phyloP scores from a whole-genome alignment of 2,797 vertebrate genomes.

The Halcyon smyrnensis region DNA sequence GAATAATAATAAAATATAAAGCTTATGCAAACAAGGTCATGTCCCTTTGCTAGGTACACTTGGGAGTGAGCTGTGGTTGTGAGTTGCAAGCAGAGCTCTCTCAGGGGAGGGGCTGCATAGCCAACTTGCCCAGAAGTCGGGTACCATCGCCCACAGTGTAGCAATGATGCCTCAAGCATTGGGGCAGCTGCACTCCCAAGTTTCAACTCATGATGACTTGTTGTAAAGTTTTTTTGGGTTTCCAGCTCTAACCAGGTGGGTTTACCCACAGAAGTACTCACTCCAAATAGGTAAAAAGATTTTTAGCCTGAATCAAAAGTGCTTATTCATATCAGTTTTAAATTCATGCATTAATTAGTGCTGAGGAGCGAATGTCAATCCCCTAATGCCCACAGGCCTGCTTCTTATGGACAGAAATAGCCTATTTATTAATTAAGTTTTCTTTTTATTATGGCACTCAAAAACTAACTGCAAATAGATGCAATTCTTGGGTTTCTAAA shows the following conservation, averaged over 20 bases:
- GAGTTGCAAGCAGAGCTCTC: neutral
- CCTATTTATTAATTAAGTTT: neutral
- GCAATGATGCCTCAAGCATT: neutral
- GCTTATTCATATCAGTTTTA: neutral
- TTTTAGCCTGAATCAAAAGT: neutral
- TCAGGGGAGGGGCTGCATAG: neutral
- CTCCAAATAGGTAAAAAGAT: neutral
- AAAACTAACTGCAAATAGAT: neutral
- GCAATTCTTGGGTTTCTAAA: neutral
- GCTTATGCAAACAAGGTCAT: neutral
- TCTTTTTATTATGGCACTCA: neutral
- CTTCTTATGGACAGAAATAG: neutral
- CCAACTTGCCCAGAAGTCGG: neutral
- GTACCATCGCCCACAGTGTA: accelerated
- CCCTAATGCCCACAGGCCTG: neutral
- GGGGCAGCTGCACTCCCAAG: neutral
- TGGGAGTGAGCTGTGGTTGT: neutral
- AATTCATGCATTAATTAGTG: neutral
- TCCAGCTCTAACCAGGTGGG: neutral
- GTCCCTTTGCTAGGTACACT: neutral
- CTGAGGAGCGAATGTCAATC: neutral
- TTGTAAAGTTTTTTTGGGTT: neutral
- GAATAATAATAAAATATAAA: neutral
- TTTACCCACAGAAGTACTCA: neutral
- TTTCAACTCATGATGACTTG: neutral